Conservation (phyloP, 1,140 invertebrate genomes). For the Nasonia longicornis region DNA sequence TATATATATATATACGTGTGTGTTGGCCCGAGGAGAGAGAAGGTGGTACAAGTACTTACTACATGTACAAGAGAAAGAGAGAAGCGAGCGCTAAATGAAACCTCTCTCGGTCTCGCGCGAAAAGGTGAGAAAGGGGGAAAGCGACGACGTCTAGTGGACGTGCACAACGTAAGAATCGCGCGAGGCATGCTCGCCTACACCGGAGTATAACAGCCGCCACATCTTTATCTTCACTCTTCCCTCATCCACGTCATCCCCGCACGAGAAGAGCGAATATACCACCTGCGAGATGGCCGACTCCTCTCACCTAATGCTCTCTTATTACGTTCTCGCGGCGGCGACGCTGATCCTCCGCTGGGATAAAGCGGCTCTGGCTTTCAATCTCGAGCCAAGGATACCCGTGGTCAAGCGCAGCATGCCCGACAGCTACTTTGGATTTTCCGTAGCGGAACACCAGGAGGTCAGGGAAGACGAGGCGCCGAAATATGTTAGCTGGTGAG, state of each 20-base stretch:
- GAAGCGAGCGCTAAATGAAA: slow-evolving; percentile 4
- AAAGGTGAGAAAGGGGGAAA: slow-evolving; percentile 28
- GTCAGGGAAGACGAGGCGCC: slow-evolving; percentile 60
- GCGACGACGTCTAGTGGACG: slow-evolving; percentile 11
- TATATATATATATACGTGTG: slow-evolving; percentile 5
- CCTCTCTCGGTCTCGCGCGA: neutral
- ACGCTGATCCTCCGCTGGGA: neutral
- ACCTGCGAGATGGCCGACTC: slow-evolving; percentile 2
- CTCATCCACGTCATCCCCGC: neutral
- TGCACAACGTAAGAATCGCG: neutral
- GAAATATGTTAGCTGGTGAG: slow-evolving; percentile 73
- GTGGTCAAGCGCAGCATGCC: slow-evolving; percentile 80
- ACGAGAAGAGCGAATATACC: neutral
- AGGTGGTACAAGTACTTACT: neutral
- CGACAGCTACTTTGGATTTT: slow-evolving; percentile 90
- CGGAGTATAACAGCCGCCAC: neutral
- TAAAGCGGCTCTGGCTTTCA: slow-evolving; percentile 71
- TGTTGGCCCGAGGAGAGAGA: neutral
- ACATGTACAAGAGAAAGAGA: neutral
- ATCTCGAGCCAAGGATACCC: slow-evolving; percentile 87
- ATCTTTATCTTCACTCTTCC: neutral
- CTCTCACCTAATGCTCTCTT: neutral
- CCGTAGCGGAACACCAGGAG: slow-evolving; percentile 85
- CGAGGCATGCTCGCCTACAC: neutral
- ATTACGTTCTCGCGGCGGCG: neutral